Base-by-base conservation (phyloP, 1,140 invertebrate genomes). In the Anastatus disparis region DNA sequence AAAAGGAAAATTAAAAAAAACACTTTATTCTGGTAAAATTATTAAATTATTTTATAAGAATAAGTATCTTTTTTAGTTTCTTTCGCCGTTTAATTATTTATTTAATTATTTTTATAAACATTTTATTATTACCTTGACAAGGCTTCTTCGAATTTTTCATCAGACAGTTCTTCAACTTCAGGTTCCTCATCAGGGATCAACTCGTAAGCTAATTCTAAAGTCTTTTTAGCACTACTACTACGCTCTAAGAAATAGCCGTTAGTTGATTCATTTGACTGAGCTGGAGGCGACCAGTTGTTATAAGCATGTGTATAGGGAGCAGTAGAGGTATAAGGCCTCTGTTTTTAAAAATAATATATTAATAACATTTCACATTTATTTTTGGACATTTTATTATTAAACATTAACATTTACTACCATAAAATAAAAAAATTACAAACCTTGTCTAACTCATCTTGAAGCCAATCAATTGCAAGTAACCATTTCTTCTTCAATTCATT, bases 241-340 rank as follows among this genome's bases (percentile, higher is more conserved):
- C 97, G 89, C 82, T 98, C 96, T 46, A 99, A 84, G 86, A 95
- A 97, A 80, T 97, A 99, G 56, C 96, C 95, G 83, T 96, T 97
- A 9, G 95, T 94, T 17, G 94, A 95, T 82, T 98, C 97, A 85
- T 98, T 98, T 12, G 95, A 97, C 76, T 94, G 93, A 1, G 94
- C 92, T 4, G 96, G 95, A 12, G 96, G 95, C 71, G 96, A 97
- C 93, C 96, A 98, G 70, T 94, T 95, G 79, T 92, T 94, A 81
- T 96, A 97, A 38, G 92, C 91, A 79, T 96, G 96, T 20, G 87
- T 85, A 50, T 89, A 88, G 3, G 88, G 86, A 20, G 91, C 89
- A 77, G 92, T 91, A 65, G 83, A 79, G 20, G 81, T 78, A 48
- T 85, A 86, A 0, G 85, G 83, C 78, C 91, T 89, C 83, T 92